Conservation (phyloP, 1,140 invertebrate species). For the Temnothorax curvispinosus region DNA sequence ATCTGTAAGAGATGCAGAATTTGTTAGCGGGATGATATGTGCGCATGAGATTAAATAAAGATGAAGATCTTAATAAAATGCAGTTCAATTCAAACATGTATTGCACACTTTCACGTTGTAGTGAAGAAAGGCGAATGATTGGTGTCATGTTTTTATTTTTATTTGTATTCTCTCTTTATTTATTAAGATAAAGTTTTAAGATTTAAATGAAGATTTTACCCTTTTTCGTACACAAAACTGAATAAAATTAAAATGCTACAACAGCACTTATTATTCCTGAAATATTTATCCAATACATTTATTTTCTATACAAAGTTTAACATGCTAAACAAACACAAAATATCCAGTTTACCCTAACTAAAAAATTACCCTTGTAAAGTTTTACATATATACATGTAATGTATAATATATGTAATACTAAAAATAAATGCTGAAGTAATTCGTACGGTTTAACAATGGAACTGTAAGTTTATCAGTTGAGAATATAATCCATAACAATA, state of each 20-base stretch:
- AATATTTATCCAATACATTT: slow-evolving; percentile 53
- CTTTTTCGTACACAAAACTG: slow-evolving; percentile 71
- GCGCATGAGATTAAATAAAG: slow-evolving; percentile 63
- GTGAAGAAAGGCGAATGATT: slow-evolving; percentile 52
- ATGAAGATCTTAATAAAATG: slow-evolving; percentile 68
- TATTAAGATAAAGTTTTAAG: slow-evolving; percentile 75
- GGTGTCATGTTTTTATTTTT: slow-evolving; percentile 70
- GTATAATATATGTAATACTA: slow-evolving; percentile 1
- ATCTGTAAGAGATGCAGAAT: slow-evolving; percentile 71
- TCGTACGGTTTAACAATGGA: not conserved
- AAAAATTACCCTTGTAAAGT: slow-evolving; percentile 10
- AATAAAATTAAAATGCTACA: slow-evolving; percentile 71
- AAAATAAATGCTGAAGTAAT: slow-evolving; percentile 32
- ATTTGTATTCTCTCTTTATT: slow-evolving; percentile 71
- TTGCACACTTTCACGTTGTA: slow-evolving; percentile 51
- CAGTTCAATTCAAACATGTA: slow-evolving; percentile 41
- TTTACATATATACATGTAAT: slow-evolving; percentile 22
- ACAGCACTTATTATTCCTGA: slow-evolving; percentile 61
- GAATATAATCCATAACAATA: slow-evolving; percentile 28
- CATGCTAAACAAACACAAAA: slow-evolving; percentile 38
- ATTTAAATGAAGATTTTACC: slow-evolving; percentile 70
- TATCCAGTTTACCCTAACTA: not conserved
- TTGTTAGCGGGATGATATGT: slow-evolving; percentile 64
- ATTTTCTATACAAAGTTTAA: slow-evolving; percentile 46
- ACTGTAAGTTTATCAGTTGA: slow-evolving; percentile 24